phyloP scores from a whole-genome alignment of 2,113 vertebrate genomes.

The Nothoprocta perdicaria region DNA sequence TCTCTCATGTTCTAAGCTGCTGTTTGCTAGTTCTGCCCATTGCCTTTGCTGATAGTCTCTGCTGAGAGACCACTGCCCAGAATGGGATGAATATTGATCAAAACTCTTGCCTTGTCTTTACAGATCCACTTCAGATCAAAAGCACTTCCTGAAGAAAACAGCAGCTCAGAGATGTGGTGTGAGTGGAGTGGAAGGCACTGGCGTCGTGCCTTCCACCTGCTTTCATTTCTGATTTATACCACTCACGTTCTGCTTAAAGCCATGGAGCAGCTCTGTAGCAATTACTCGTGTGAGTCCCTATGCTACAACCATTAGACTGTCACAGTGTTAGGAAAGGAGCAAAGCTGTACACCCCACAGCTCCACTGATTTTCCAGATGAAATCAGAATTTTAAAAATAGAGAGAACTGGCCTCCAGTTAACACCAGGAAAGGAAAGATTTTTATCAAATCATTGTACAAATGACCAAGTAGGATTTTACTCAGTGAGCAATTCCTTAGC shows the following conservation, averaged over 20 bases:
- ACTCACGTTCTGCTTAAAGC: neutral
- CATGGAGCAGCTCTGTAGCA: neutral
- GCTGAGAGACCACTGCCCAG: neutral
- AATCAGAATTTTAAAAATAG: neutral
- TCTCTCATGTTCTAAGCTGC: neutral
- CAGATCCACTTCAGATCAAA: conserved; percentile 26
- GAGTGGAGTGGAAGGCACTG: neutral
- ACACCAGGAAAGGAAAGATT: conserved; percentile 1
- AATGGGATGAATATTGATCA: neutral
- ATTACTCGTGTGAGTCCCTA: neutral
- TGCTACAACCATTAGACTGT: neutral
- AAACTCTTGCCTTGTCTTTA: neutral
- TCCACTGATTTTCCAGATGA: neutral
- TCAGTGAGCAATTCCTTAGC: accelerated
- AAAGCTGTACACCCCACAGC: neutral
- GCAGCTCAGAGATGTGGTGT: neutral
- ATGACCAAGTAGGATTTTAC: neutral
- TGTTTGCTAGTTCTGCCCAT: neutral
- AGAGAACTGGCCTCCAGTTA: neutral
- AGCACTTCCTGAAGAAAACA: neutral
- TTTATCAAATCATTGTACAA: neutral
- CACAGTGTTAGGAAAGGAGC: neutral
- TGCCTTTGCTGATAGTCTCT: neutral
- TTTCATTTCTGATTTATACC: conserved; percentile 17
- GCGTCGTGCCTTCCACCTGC: conserved; percentile 7